phyloP scores from a whole-genome alignment of 2,888 invertebrate genomes.

The Cosmorhoe ocellata region DNA sequence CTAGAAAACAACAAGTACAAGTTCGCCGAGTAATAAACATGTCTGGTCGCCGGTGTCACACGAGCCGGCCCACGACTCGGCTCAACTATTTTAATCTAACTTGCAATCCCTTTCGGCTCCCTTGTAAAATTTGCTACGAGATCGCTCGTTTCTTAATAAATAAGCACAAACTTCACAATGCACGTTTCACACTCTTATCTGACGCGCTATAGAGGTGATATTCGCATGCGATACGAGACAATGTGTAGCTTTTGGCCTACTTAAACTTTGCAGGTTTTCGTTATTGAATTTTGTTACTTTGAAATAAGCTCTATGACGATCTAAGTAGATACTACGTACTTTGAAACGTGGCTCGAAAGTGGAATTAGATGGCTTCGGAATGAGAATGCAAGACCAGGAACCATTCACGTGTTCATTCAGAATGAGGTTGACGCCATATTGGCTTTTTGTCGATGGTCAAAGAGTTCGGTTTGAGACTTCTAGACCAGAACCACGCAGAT shows the following conservation, averaged over 20 bases:
- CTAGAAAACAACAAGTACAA: slow-evolving; percentile 4
- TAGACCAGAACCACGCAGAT: too few species aligned
- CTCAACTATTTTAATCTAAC: slow-evolving; percentile 73
- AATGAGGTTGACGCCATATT: too few species aligned
- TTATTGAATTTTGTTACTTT: slow-evolving; percentile 60
- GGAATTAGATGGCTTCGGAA: slow-evolving; percentile 2
- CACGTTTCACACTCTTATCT: slow-evolving; percentile 25
- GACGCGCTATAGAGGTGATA: slow-evolving; percentile 18
- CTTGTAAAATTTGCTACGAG: slow-evolving; percentile 60
- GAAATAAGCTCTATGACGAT: slow-evolving; percentile 46
- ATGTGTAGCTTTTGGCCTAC: slow-evolving; percentile 26
- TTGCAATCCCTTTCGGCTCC: slow-evolving; percentile 51
- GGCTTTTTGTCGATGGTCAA: too few species aligned
- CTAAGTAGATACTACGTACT: slow-evolving; percentile 20
- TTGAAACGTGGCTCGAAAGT: slow-evolving; percentile 12
- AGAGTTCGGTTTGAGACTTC: too few species aligned
- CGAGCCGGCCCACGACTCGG: slow-evolving; percentile 43
- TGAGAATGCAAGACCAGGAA: neutral
- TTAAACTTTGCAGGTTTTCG: slow-evolving; percentile 50
- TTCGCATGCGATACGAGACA: slow-evolving; percentile 20
- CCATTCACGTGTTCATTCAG: too few species aligned
- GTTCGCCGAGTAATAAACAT: slow-evolving; percentile 36
- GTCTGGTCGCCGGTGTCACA: slow-evolving; percentile 42
- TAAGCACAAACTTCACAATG: slow-evolving; percentile 41
- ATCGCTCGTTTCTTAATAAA: slow-evolving; percentile 67